Percentiles rank a stretch among this genome's conserved stretches.
phyloP scores from a whole-genome alignment of 2,888 invertebrate species.

The Serrognathus titanus region DNA sequence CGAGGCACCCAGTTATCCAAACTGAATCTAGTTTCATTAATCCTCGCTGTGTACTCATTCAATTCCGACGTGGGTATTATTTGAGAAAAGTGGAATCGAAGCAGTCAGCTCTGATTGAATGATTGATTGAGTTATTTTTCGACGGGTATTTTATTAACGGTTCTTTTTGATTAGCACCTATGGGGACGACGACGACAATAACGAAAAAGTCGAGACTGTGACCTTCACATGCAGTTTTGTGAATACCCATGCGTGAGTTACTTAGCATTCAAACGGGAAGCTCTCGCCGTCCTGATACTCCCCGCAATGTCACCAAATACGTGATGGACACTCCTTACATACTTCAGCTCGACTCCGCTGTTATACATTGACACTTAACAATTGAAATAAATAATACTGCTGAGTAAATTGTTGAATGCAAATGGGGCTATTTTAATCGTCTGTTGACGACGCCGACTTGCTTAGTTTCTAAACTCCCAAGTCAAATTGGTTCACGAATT shows the following conservation, averaged over 20 bases:
- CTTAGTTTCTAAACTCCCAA: no score
- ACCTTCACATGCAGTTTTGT: conserved; percentile 33
- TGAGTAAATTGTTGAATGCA: conserved; percentile 16
- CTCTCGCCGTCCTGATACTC: conserved; percentile 44
- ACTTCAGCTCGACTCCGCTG: conserved; percentile 23
- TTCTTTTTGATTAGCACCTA: neutral
- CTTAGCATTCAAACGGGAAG: conserved; percentile 43
- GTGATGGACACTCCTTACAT: conserved; percentile 49
- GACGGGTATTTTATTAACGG: neutral
- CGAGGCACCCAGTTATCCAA: no score
- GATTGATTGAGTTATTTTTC: no score
- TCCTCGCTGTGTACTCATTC: no score
- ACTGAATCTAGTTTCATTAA: no score
- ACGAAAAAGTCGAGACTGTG: conserved; percentile 14
- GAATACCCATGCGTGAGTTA: conserved; percentile 33
- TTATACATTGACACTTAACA: conserved; percentile 12
- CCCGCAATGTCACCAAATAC: conserved; percentile 50
- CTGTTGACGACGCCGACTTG: neutral
- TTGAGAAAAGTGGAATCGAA: no score
- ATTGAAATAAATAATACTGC: conserved; percentile 6
- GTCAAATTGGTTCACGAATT: no score
- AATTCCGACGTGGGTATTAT: no score
- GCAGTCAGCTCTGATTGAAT: no score
- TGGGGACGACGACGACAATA: neutral
- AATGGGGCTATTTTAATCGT: conserved; percentile 15